Evolutionary conservation across 2,888 invertebrate genomes (phyloP), one percentile per base, ranked within the genome.

Genomic region (Drosophila siamana): DNA sequence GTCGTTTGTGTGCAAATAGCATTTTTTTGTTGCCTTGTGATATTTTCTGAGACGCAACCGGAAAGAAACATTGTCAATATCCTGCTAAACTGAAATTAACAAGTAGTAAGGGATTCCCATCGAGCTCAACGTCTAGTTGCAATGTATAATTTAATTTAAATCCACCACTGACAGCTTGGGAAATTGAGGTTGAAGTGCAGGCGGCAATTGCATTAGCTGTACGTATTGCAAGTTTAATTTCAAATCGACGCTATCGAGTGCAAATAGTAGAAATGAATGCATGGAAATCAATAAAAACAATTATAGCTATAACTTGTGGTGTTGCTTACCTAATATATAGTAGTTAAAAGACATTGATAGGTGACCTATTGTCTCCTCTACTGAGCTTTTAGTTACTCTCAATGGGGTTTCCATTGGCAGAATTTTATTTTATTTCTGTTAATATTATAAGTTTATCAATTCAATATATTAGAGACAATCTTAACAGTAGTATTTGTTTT

Each of bases 101-200:
- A 70, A 72, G 63, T 70, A 51, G 47, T 56, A 50, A 64, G 44
- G 73, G 52, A 69, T 61, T 44, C 50, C 62, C 57, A 33, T 62
- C 44, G 38, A 62, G 43, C 13, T 13, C 51, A 47, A 33, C 33
- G 36, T 46, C 54, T 13, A 69, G 36, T 57, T 64, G 65, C 61
- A 66, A 60, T 69, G 44, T 70, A 54, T 75, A 82, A 87, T 87
- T 75, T 54, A 69, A 76, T 81, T 78, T 51, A 60, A 87, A 22
- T 52, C 44, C 40, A 9, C 44, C 43, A 38, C 47, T 44, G 51
- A 62, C 67, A 63, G 26, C 48, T 16, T 13, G 40, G 69, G 70
- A 83, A 87, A 87, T 81, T 76, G 83, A 56, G 80, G 74, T 74
- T 84, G 67, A 80, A 80, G 81, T 77, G 80, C 54, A 60, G 56